Base-by-base conservation (phyloP, 2,888 invertebrate genomes). In the Eilema depressum region DNA sequence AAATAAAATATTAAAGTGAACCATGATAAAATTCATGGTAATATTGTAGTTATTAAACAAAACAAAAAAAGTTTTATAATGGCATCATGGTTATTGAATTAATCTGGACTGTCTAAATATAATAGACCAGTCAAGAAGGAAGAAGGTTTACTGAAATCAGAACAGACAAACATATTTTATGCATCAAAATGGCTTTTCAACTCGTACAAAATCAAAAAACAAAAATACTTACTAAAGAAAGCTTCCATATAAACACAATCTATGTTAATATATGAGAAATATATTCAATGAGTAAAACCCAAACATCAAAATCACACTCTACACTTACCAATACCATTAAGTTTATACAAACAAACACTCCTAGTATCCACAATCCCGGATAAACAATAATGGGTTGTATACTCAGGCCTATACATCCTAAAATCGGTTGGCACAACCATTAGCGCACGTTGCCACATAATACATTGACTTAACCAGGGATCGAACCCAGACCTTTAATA, bases 31-130 rank as follows among this genome's bases (percentile, higher is more conserved):
- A 20, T 61, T 63, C 37, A 37, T 63, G 62, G 28, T 61, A 33
- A 30, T n/a, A 53, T 25, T 23, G 26, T 12, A 63, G 41, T 47
- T 26, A 59, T 61, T 63, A 23, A 72, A 65, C 69, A 57, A 71
- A 64, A 64, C 3, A 71, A 61, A 63, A 61, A 30, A 20, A 20
- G 10, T 73, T 74, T 86, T 88, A 88, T 92, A 92, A 92, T 94
- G 93, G 93, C 94, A 93, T 91, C 88, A 92, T 92, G 88, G 89
- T 92, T 87, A 87, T 85, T 76, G 73, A 80, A 86, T 83, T 82
- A 84, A 77, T 75, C 68, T 68, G 61, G 47, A 41, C 25, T 59
- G 61, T 61, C 61, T 61, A 4, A 28, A 28, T 1, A 17, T 20
- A 30, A 30, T 33, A 33, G 61, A 61, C 5, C 12, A 66, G 47